A percentile compares a stretch with the other conserved stretches of the same genome.
phyloP scores from a whole-genome alignment of 2,113 vertebrate genomes.

The Holacanthus passer region DNA sequence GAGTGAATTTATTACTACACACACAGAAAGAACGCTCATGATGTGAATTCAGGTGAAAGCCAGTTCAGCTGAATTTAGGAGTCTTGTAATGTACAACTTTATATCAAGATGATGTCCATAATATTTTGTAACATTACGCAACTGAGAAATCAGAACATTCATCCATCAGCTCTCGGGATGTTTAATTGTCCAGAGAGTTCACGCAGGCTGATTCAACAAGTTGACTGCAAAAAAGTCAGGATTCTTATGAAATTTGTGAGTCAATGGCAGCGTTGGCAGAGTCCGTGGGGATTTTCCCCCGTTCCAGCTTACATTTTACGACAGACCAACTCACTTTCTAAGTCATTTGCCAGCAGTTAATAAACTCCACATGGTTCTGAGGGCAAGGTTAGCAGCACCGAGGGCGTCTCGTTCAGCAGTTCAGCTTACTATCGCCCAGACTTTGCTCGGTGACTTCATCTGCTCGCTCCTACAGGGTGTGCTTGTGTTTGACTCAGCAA shows the following conservation, averaged over 20 bases:
- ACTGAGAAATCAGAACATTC: background rate
- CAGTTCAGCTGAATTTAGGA: background rate
- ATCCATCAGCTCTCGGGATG: background rate
- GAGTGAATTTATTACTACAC: background rate
- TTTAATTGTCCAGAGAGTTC: background rate
- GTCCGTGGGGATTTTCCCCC: slow-evolving; percentile 52
- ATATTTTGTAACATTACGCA: background rate
- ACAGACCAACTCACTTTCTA: slow-evolving; percentile 28
- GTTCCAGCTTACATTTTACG: slow-evolving; percentile 31
- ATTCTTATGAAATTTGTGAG: slow-evolving; percentile 46
- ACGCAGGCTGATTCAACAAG: background rate
- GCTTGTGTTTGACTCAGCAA: slow-evolving; percentile 66
- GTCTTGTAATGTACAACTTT: background rate
- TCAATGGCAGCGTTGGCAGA: slow-evolving; percentile 15
- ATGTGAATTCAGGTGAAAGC: background rate
- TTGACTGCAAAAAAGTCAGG: background rate
- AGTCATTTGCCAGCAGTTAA: slow-evolving; percentile 47
- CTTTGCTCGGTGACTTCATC: slow-evolving; percentile 67
- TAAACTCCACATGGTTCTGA: slow-evolving; percentile 52
- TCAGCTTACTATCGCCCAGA: slow-evolving; percentile 48
- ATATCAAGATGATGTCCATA: background rate
- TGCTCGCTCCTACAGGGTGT: slow-evolving; percentile 32
- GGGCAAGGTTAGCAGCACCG: slow-evolving; percentile 21
- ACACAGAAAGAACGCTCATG: too few species aligned
- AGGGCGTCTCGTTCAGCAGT: slow-evolving; percentile 54